Percentiles rank a stretch among this genome's conserved stretches.
These are phyloP conservation scores for Trichogramma dendrolimi DNA, from an alignment of 2,888 invertebrate species.

Conservation along the genomic window DNA sequence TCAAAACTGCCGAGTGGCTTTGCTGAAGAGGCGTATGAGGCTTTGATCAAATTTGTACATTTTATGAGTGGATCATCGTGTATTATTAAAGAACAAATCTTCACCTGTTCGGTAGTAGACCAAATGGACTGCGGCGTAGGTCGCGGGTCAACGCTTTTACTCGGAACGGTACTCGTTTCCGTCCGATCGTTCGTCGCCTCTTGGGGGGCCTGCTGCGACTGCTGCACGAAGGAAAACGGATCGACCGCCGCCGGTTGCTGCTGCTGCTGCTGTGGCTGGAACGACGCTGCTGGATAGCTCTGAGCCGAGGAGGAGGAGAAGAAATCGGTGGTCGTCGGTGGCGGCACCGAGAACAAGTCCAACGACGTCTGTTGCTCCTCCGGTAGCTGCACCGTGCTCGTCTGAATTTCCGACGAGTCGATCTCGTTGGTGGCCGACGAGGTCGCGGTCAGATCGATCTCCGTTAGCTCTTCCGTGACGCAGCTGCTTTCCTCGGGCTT, in stretches of 20 bases:
- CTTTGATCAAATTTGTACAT: background rate
- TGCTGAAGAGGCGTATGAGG: background rate
- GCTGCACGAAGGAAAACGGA: slow-evolving; percentile 19
- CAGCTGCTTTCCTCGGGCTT: background rate
- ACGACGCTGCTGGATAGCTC: slow-evolving; percentile 15
- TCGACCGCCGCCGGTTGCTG: background rate
- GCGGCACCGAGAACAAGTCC: slow-evolving; percentile 9
- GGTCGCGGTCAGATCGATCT: slow-evolving; percentile 29
- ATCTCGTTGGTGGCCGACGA: background rate
- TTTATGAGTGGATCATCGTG: too few species aligned
- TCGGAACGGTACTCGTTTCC: background rate
- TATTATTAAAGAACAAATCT: too few species aligned
- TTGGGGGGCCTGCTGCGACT: background rate
- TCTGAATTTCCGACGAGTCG: background rate
- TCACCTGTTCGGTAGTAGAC: slow-evolving; percentile 1
- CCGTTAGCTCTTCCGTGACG: slow-evolving; percentile 28
- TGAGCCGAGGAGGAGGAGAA: slow-evolving; percentile 6
- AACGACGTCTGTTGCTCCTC: slow-evolving; percentile 7
- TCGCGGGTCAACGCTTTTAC: slow-evolving; percentile 1
- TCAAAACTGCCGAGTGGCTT: slow-evolving; percentile 11
- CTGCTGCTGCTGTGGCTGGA: slow-evolving; percentile 9
- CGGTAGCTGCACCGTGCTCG: background rate
- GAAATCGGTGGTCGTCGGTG: slow-evolving; percentile 8
- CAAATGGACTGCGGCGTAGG: slow-evolving; percentile 10
- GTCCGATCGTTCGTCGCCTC: background rate